Conservation (phyloP, 2,113 vertebrate species). For the Cygnus atratus region DNA sequence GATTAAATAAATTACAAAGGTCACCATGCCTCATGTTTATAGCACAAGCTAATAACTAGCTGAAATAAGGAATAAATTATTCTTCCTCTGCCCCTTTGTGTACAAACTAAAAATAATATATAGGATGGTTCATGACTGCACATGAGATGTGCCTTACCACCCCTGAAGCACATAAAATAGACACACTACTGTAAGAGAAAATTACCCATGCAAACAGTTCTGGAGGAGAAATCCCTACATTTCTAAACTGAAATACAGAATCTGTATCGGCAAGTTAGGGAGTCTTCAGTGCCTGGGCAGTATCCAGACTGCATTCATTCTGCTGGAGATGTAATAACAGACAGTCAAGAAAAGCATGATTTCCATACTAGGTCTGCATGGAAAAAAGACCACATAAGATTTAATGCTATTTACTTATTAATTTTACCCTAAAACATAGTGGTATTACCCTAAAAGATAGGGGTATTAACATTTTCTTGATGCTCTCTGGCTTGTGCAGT, state of each 20-base stretch:
- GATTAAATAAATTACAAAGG: conserved; percentile 57
- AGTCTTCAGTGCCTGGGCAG: background rate
- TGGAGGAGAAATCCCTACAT: background rate
- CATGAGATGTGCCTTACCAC: background rate
- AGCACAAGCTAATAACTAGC: conserved; percentile 16
- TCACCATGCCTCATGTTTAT: conserved; percentile 14
- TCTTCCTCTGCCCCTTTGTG: background rate
- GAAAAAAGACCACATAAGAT: background rate
- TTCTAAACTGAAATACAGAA: background rate
- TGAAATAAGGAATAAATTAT: conserved; percentile 38
- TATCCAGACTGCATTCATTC: background rate
- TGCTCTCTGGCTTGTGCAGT: background rate
- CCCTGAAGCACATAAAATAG: background rate
- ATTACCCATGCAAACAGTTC: background rate
- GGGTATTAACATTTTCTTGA: background rate
- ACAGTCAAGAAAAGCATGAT: background rate
- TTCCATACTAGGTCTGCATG: background rate
- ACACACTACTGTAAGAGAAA: background rate
- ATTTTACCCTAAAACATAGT: background rate
- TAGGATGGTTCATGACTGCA: background rate
- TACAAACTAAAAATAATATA: background rate
- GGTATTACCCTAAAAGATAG: background rate
- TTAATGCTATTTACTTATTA: background rate
- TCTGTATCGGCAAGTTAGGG: background rate
- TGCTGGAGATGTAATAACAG: background rate